Evolutionary conservation across 2,888 invertebrate species (phyloP).

Genomic region (Plebejus anna): DNA sequence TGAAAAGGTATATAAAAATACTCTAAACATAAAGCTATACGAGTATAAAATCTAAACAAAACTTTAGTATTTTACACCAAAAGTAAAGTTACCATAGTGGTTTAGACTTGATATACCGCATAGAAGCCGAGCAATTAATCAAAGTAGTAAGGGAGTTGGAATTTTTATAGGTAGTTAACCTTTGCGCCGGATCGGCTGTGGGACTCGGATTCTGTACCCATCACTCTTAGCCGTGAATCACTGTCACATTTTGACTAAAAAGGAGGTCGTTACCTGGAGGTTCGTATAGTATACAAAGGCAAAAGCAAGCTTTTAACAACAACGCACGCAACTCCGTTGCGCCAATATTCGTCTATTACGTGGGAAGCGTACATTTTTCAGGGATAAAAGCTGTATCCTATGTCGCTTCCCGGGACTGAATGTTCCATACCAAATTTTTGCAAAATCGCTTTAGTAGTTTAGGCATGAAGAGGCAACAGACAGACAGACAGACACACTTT

Average conservation of each 20-base stretch:
- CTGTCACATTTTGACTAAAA: background rate
- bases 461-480: too few species aligned
- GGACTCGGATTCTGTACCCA: background rate
- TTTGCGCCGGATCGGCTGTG: background rate
- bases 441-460: too few species aligned
- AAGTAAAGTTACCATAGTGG: background rate
- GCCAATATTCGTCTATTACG: too few species aligned
- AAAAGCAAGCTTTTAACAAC: background rate
- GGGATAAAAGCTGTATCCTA: too few species aligned
- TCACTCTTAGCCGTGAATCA: conserved; percentile 8
- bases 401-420: too few species aligned
- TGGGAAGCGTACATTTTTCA: background rate
- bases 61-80: background rate
- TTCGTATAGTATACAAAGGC: background rate
- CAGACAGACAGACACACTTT: too few species aligned
- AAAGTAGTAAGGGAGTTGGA: conserved; percentile 19
- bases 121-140: conserved; percentile 18
- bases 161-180: conserved; percentile 19
- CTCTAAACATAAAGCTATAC: background rate
- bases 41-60: background rate
- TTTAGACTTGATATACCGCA: conserved; percentile 5
- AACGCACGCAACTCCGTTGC: too few species aligned
- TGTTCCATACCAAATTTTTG: too few species aligned
- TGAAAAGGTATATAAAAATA: background rate
- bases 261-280: background rate